Base-by-base conservation (phyloP, 2,888 invertebrate species). In the Drosophila neutralis region DNA sequence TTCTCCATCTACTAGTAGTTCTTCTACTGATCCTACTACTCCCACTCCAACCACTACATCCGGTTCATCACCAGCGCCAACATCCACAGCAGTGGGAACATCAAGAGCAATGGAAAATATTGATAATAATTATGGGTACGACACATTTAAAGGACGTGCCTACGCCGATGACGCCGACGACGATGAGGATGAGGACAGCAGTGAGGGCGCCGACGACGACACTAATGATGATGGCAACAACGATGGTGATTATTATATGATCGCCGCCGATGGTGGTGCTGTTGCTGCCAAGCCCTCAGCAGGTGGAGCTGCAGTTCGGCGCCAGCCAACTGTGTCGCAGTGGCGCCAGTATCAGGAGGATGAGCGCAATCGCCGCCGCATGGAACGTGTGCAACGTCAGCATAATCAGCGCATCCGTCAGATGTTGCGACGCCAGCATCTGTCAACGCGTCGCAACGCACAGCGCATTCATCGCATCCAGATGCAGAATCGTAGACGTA, bases 291-390 rank as follows among this genome's bases (percentile, higher is more conserved):
- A 49, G 60, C 74, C 73, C 29, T 64, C 42, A 10, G 31, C 45
- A 0, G 49, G 33, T 11, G 48, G n/a, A 2, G 27, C 35, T 11
- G 24, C n/a, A 7, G 66, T 53, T 15, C 49, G 71, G 11, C 73
- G 72, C 7, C 77, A 80, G 0, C 83, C 82, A 13, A 52, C 70
- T 15, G 86, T 87, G 31, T 60, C 64, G 24, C 69, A 88, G 58
- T 87, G 88, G 87, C 84, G 77, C 13, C 89, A 87, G 35, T 85
- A 63, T 61, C 89, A 83, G 65, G 2, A 66, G 54, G 74, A 74
- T 27, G 76, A 84, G 51, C 83, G 83, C 69, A 83, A 81, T 29
- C 88, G 86, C 4, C 88, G 84, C 0, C 87, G 89, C 40, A 35
- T 88, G 13, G 78, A 82, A 35, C 78, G 75, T 2, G 68, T 87